These are phyloP conservation scores for Pelochelys cantorii DNA, from an alignment of 2,797 vertebrate species.

Conservation along the genomic window DNA sequence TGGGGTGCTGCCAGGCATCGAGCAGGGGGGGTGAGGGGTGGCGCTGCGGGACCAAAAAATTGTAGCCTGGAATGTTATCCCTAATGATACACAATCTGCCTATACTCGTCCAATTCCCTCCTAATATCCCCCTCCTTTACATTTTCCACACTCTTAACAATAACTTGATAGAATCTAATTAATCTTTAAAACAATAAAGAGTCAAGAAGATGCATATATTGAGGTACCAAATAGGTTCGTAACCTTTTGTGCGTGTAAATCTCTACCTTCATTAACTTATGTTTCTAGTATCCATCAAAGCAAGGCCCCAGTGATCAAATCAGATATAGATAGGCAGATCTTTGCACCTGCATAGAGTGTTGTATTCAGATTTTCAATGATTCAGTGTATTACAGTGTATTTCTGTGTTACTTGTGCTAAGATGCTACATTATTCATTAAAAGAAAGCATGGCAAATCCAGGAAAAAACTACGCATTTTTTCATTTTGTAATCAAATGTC, in stretches of 20 bases:
- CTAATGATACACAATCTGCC: neutral
- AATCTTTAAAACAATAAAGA: accelerated
- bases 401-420: neutral
- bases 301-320: neutral
- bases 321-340: neutral
- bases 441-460: neutral
- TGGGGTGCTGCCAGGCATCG: too few species aligned
- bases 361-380: neutral
- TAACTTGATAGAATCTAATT: accelerated
- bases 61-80: too few species aligned
- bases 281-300: neutral
- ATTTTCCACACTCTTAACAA: accelerated
- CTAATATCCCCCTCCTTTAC: accelerated
- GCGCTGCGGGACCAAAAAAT: too few species aligned
- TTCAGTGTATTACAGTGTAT: neutral
- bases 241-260: accelerated
- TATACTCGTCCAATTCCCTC: accelerated
- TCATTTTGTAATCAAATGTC: neutral
- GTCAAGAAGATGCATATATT: neutral
- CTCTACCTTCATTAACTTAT: accelerated
- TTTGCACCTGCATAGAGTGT: neutral
- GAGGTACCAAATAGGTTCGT: accelerated
- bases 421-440: neutral
- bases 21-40: too few species aligned
- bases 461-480: neutral